Percentiles rank a stretch among this genome's conserved stretches.
Conservation (phyloP, 2,113 vertebrate species). For the Caracal caracal region DNA sequence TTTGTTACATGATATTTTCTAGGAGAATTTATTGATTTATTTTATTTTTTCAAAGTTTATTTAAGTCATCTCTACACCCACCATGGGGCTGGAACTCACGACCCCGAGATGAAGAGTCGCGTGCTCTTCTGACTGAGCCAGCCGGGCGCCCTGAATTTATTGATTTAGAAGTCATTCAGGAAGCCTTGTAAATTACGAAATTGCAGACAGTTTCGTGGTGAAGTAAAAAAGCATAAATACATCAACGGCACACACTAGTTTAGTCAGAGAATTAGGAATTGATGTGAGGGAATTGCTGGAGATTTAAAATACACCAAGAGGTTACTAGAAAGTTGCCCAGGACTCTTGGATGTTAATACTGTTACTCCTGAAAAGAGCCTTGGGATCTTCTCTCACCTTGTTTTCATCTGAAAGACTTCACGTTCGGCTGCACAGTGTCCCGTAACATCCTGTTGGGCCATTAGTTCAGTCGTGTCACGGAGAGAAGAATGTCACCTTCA, state of each 20-base stretch:
- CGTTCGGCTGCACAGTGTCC: conserved; percentile 35
- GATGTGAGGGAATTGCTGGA: background rate
- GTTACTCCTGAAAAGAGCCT: conserved; percentile 45
- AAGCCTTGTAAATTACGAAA: conserved; percentile 27
- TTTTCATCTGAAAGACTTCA: conserved; percentile 56
- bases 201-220: background rate
- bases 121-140: too few relatives aligned
- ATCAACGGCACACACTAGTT: background rate
- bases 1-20: conserved; percentile 16
- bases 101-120: too few relatives aligned
- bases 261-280: conserved; percentile 29
- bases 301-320: background rate
- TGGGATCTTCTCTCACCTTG: conserved; percentile 47
- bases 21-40: background rate
- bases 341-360: background rate
- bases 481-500: conserved; percentile 60
- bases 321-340: conserved; percentile 28
- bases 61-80: too few relatives aligned
- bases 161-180: background rate
- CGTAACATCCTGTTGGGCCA: conserved; percentile 20
- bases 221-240: conserved; percentile 31
- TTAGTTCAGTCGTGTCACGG: conserved; percentile 57
- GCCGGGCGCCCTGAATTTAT: background rate
- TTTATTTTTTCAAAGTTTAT: background rate
- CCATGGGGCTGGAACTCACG: too few relatives aligned